Conservation (phyloP, 2,113 vertebrate genomes). For the Apeltes quadracus region DNA sequence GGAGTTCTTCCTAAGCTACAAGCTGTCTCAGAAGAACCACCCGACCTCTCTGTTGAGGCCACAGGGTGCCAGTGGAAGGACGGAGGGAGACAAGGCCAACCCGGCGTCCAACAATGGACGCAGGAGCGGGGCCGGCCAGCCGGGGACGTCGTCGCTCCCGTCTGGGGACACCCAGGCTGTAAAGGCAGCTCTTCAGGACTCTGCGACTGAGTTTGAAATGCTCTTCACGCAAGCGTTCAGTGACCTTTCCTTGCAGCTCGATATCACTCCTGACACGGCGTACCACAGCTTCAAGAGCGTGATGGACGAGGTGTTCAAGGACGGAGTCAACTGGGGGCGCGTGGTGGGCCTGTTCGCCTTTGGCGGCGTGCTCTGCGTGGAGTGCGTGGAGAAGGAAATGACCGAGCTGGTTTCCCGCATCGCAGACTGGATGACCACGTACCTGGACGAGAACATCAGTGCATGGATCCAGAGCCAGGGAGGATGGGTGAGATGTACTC, state of each 20-base stretch:
- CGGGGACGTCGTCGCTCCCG: not conserved
- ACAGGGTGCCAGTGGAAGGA: conserved; percentile 58
- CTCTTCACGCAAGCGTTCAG: conserved; percentile 89
- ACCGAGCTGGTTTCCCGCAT: conserved; percentile 88
- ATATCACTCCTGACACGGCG: conserved; percentile 89
- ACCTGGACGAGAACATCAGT: conserved; percentile 92
- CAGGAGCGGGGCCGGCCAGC: not conserved
- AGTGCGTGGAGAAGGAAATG: conserved; percentile 94
- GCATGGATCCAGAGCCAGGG: conserved; percentile 95
- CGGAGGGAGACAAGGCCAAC: conserved; percentile 58
- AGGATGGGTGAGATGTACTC: conserved; percentile 91
- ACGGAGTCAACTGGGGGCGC: conserved; percentile 97
- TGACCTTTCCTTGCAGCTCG: conserved; percentile 90
- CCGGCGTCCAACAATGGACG: conserved; percentile 29
- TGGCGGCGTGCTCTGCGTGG: conserved; percentile 91
- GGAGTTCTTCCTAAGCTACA: conserved; percentile 91
- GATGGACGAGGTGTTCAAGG: conserved; percentile 95
- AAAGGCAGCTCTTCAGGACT: conserved; percentile 87
- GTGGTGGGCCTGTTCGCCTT: conserved; percentile 96
- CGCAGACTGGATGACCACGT: conserved; percentile 93
- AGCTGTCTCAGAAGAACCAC: conserved; percentile 89
- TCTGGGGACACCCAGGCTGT: conserved; percentile 68
- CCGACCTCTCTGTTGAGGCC: conserved; percentile 82
- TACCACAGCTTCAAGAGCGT: conserved; percentile 95
- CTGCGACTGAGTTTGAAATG: conserved; percentile 92